Base-by-base conservation (phyloP, 2,797 vertebrate genomes). In the Falco naumanni region DNA sequence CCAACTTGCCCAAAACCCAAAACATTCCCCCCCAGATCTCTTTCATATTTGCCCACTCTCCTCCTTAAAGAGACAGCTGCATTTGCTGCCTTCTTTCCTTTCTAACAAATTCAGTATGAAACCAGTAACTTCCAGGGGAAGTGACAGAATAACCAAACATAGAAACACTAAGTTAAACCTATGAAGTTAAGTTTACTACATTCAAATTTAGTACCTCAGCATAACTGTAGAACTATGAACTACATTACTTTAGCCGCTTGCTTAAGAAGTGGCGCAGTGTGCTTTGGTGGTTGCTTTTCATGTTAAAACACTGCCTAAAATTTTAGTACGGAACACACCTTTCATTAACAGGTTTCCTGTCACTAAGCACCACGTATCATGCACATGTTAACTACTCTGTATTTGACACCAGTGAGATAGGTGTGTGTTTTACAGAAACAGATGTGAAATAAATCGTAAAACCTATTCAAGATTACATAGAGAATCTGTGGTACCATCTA, bases 21-120 rank as follows among this genome's bases (percentile, higher is more conserved):
- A 53, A 10, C 10, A 45, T 5, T 15, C 2, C 1, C 4, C 2
- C 25, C 41, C 37, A n/a, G 8, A 65, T 6, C 11, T 57, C 45
- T 33, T 68, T 75, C 13, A 54, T 10, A 72, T 10, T 28, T 56
- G 34, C 14, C 29, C 6, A 65, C 4, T 10, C 16, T 39, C 20
- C 39, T 63, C 61, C 41, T 61, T 75, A 54, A 26, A 50, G 33
- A 10, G 76, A 60, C 10, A 60, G 29, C 3, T 69, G 13, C 3
- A 34, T 39, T 13, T 69, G 14, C 24, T 82, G 53, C 29, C 16
- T 81, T 71, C 45, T 48, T 53, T 74, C 31, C 34, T 74, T 25
- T 68, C 41, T 69, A 60, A 16, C 1, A 59, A 60, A 6, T 21
- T 77, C 0, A 12, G 74, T 79, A 50, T 25, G n/a, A 76, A 87